Conservation (phyloP, 2,888 invertebrate species). For the Bugula neritina region DNA sequence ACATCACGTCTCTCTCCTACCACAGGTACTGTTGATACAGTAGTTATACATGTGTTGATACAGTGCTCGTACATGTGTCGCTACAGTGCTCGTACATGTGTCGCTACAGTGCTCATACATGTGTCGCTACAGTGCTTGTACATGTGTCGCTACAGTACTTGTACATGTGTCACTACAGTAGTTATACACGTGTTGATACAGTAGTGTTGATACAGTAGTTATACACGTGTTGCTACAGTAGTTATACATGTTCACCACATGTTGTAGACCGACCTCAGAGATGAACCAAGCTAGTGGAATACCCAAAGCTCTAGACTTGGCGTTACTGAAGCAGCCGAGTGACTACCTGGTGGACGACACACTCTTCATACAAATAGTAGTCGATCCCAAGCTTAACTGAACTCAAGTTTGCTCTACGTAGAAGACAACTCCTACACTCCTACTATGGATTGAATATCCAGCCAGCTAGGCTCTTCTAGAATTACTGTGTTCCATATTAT, state of each 20-base stretch:
- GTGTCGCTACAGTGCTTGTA: background rate
- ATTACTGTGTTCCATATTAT: no score
- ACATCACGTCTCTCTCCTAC: background rate
- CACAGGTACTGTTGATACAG: background rate
- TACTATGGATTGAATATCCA: no score
- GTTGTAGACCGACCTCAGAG: constrained; percentile 1
- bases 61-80: background rate
- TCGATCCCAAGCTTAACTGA: background rate
- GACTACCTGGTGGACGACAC: constrained; percentile 18
- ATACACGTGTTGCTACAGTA: no score
- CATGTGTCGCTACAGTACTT: no score
- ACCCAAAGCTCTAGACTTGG: constrained; percentile 2
- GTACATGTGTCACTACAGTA: no score
- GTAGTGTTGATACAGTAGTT: no score
- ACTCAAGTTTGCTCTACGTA: no score
- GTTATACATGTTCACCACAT: no score
- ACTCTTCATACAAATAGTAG: constrained; percentile 14
- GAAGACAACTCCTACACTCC: no score
- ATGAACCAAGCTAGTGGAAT: constrained; percentile 19
- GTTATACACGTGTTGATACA: no score
- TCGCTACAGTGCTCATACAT: background rate
- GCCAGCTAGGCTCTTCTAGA: no score
- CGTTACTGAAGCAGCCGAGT: constrained; percentile 8
- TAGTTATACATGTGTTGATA: background rate
- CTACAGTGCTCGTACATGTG: background rate